Evolutionary conservation across 2,797 vertebrate species (phyloP).

Genomic region (Sparus aurata): DNA sequence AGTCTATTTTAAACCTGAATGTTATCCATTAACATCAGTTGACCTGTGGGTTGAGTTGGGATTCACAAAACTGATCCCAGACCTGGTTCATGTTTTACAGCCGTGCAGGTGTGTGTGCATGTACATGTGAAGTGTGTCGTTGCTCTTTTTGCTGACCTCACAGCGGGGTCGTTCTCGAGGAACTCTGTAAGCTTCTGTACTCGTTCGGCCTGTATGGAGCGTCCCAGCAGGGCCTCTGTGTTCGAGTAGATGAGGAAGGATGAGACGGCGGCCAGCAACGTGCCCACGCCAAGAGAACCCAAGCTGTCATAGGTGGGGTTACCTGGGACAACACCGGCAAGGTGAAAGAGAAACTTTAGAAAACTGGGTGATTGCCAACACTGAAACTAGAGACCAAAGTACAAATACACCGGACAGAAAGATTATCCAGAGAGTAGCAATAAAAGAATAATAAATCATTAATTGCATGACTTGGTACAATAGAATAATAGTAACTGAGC

Average conservation of each 20-base stretch:
- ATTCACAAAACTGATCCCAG: constrained; percentile 1
- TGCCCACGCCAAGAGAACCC: constrained; percentile 95
- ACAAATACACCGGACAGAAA: background rate
- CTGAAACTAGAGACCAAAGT: constrained; percentile 3
- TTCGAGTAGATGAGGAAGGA: constrained; percentile 99
- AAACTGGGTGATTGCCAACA: background rate
- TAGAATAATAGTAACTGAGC: background rate
- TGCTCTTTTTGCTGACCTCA: constrained; percentile 87
- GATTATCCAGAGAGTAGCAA: background rate
- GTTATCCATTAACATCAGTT: background rate
- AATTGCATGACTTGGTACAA: background rate
- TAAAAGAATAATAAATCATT: constrained; percentile 5
- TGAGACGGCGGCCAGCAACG: constrained; percentile 92
- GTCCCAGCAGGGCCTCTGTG: constrained; percentile 95
- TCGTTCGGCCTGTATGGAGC: constrained; percentile 95
- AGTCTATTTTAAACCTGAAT: constrained; percentile 19
- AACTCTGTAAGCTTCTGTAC: constrained; percentile 97
- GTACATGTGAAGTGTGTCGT: background rate
- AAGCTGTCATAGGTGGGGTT: constrained; percentile 95
- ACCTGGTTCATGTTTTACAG: constrained; percentile 4
- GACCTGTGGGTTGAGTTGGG: background rate
- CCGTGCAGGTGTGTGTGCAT: background rate
- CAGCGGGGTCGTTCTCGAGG: constrained; percentile 95
- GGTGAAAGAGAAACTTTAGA: background rate
- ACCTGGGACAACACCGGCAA: constrained; percentile 78